Evolutionary conservation across 1,140 invertebrate species (phyloP).

Genomic region (Goniozus legneri): DNA sequence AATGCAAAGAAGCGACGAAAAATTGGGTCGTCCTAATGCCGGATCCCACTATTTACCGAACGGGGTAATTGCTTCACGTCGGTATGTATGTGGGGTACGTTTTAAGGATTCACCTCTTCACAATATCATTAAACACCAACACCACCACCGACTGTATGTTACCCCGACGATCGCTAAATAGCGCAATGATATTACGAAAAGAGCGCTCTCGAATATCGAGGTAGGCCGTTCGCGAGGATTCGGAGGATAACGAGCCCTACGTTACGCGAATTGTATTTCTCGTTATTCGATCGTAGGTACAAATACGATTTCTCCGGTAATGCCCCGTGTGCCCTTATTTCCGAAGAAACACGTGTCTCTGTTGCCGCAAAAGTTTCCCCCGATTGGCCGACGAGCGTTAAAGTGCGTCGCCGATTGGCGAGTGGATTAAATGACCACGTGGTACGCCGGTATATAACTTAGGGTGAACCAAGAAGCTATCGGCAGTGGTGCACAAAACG

Average conservation of each 20-base stretch:
- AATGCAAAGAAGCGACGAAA: conserved; percentile 3
- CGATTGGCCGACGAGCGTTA: conserved; percentile 33
- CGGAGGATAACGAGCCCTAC: not conserved
- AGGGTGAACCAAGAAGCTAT: conserved; percentile 42
- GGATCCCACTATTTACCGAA: conserved; percentile 43
- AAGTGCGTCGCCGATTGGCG: conserved; percentile 39
- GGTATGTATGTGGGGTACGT: conserved; percentile 39
- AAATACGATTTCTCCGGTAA: conserved; percentile 33
- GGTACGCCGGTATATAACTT: conserved; percentile 50
- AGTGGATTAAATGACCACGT: conserved; percentile 51
- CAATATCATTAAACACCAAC: conserved; percentile 47
- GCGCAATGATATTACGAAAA: not conserved
- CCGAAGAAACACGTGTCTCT: conserved; percentile 41
- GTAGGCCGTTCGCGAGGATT: not conserved
- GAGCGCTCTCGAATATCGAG: not conserved
- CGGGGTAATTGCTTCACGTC: conserved; percentile 34
- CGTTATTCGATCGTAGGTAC: conserved; percentile 26
- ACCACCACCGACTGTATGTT: conserved; percentile 13
- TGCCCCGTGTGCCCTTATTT: conserved; percentile 40
- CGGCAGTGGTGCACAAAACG: conserved; percentile 42
- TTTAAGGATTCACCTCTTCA: conserved; percentile 51
- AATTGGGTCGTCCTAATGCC: conserved; percentile 44
- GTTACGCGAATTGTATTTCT: too few relatives aligned
- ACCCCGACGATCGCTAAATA: not conserved
- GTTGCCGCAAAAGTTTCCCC: conserved; percentile 24